Percentiles rank a stretch among this genome's conserved stretches.
These are phyloP conservation scores for Peromyscus californicus DNA, from an alignment of 2,113 vertebrate genomes.

Conservation along the genomic window DNA sequence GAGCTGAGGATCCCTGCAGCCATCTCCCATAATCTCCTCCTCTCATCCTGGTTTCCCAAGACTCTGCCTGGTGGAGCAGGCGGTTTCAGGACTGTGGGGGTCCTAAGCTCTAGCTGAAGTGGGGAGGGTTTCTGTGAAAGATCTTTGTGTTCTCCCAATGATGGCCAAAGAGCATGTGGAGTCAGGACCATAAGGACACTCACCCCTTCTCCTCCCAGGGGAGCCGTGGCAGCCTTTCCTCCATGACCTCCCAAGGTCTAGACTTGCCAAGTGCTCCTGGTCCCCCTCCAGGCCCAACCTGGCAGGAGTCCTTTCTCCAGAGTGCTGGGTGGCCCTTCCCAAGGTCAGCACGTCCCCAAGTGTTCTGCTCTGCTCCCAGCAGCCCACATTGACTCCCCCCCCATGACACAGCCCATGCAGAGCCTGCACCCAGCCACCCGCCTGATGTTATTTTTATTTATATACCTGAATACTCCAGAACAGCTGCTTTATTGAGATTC, in stretches of 20 bases:
- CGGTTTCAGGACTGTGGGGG: background rate
- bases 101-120: background rate
- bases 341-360: fast-evolving
- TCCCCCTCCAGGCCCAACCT: no score
- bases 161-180: background rate
- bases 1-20: background rate
- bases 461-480: background rate
- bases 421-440: background rate
- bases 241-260: no score
- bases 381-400: background rate
- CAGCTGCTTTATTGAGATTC: constrained; percentile 56
- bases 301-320: background rate
- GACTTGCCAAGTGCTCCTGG: background rate
- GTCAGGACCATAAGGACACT: no score
- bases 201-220: no score
- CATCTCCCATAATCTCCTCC: background rate
- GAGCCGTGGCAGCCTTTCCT: background rate
- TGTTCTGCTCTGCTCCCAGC: fast-evolving
- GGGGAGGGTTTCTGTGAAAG: no score
- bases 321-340: background rate
- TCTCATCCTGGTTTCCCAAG: background rate
- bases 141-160: background rate
- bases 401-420: fast-evolving
- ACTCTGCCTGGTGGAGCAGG: background rate
- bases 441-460: background rate